Evolutionary conservation across 2,888 invertebrate species (phyloP), one percentile per base, ranked within the genome.

Genomic region (Ichneumoninae sp.): DNA sequence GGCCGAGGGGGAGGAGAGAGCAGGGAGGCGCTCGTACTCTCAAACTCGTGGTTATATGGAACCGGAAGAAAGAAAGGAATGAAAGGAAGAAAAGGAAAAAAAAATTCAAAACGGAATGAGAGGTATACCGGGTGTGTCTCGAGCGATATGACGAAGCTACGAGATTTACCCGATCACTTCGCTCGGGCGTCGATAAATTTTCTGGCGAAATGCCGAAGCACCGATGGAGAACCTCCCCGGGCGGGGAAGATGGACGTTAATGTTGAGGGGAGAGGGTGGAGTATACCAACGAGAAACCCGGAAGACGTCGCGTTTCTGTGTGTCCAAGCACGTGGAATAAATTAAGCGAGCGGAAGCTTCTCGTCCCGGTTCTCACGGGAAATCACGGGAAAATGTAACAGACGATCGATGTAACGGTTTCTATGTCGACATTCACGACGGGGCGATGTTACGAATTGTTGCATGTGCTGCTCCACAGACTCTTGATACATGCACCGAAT

Each of bases 141-240:
- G 77, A 77, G 62, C 62, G 80, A 74, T 77, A 80, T 81, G 78
- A 84, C 81, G 50, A 75, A 81, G 74, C 69, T 62, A 81, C 57
- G 70, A 69, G 81, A 78, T 84, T 84, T 74, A 26, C 26, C 57
- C 65, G 36, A 26, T 72, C 62, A 69, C 65, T 75, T 81, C 69
- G 33, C 54, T 74, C 65, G 74, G 1, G 74, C 30, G 54, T 78
- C 81, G 70, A 84, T 81, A 81, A 87, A 87, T 87, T 86, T 83
- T 80, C 85, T 82, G 82, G 81, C 83, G 62, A 82, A 80, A 75
- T 85, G 82, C 86, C 83, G 85, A 83, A 86, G 47, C 74, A 40
- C 22, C 19, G 19, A 36, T 10, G 33, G 26, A 16, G 30, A 62
- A 62, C 30, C 62, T 16, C 60, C 13, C 8, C 10, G 60, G 44